Base-by-base conservation (phyloP, 2,113 vertebrate genomes). In the Tursiops truncatus region DNA sequence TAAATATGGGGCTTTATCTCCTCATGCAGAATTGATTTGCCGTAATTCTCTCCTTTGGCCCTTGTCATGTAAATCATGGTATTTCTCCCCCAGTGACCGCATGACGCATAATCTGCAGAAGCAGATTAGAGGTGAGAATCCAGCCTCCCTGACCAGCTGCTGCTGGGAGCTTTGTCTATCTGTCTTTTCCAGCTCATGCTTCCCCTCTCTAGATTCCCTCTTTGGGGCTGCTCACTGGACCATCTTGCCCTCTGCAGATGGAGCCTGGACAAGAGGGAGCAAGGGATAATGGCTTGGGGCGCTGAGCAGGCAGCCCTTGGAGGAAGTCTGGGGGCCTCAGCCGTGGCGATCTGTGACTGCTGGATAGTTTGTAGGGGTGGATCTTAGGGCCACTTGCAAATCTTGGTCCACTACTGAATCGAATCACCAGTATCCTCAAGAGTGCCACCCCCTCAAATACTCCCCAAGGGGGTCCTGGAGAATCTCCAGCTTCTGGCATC, bases 21-120 rank as follows among this genome's bases (percentile, higher is more conserved):
- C 73, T 98, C 96, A 12, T 53, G 93, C 99, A 99, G 98, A 98
- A 99, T 98, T 98, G 98, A 98, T 98, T 98, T 97, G 98, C 98
- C 84, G 56, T 97, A 95, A 97, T 98, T 98, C 98, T 98, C 97
- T 98, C 98, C 95, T 98, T 97, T 95, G 97, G 97, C 98, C 73
- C 96, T 99, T 99, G 99, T 99, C 98, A 99, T 99, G 99, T 98
- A 99, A 99, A 99, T 99, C 6, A 74, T 94, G 98, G 93, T 96
- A 98, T 99, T 98, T 99, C 98, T 98, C 98, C 95, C 97, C 94
- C 97, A 95, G 96, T 98, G 98, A 98, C 97, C 98, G 68, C 62
- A 63, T 21, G 85, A 89, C 28, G 91, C 50, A 31, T 96, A 93
- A 96, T 96, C 95, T 84, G 98, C 97, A 98, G 98, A 97, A 98